Conservation (phyloP, 2,113 vertebrate genomes). For the Barnardius zonarius region DNA sequence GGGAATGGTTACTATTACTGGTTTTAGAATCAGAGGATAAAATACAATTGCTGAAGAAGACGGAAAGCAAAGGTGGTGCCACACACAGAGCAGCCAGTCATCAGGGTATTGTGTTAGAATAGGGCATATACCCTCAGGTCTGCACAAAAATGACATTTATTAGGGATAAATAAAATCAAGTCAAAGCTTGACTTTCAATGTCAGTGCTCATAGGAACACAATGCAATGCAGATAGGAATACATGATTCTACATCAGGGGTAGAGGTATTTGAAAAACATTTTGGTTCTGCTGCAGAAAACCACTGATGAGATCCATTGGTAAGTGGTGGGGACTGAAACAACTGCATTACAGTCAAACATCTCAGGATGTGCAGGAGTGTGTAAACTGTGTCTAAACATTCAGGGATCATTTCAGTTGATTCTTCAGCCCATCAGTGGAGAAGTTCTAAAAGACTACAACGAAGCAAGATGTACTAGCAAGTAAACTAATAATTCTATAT, state of each 20-base stretch:
- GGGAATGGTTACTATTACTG: neutral
- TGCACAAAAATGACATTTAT: neutral
- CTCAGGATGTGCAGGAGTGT: neutral
- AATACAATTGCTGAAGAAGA: neutral
- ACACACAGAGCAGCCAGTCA: neutral
- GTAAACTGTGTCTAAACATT: neutral
- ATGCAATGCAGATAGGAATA: neutral
- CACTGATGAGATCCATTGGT: neutral
- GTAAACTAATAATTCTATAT: neutral
- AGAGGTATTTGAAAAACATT: neutral
- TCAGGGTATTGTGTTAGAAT: neutral
- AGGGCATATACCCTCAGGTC: neutral
- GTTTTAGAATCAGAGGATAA: neutral
- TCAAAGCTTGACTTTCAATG: neutral
- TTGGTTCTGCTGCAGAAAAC: neutral
- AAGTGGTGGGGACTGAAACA: neutral
- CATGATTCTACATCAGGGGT: accelerated
- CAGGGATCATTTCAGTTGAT: neutral
- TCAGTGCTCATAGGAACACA: neutral
- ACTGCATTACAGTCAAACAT: neutral
- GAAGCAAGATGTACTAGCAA: neutral
- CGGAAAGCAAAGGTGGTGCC: neutral
- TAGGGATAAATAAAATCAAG: neutral
- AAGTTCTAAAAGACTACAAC: neutral
- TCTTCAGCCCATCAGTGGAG: neutral